Evolutionary conservation across 2,113 vertebrate species (phyloP).

Genomic region (Puntigrus tetrazona): DNA sequence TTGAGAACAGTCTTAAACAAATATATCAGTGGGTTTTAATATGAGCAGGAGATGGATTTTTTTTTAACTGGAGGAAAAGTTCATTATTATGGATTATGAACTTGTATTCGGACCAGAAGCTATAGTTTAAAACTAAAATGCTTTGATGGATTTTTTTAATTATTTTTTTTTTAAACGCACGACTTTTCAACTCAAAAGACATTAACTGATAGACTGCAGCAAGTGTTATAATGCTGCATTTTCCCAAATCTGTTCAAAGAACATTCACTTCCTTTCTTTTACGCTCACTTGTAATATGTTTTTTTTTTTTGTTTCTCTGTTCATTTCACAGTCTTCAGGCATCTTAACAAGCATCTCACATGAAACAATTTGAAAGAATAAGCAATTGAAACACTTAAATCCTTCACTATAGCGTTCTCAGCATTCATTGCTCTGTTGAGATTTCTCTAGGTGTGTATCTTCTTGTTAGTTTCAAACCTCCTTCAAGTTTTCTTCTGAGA

Average conservation of each 20-base stretch:
- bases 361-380: too few species aligned
- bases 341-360: too few species aligned
- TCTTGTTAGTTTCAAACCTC: conserved; percentile 3
- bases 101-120: not conserved
- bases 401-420: not conserved
- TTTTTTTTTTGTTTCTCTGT: too few species aligned
- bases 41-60: not conserved
- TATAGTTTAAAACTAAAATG: not conserved
- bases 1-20: not conserved
- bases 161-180: not conserved
- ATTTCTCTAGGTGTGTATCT: not conserved
- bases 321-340: too few species aligned
- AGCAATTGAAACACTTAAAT: not conserved
- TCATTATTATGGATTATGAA: not conserved
- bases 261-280: not conserved
- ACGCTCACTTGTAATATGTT: not conserved
- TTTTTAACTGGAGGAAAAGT: not conserved
- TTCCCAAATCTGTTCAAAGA: too few species aligned
- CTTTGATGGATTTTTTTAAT: too few species aligned
- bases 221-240: too few species aligned
- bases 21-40: not conserved
- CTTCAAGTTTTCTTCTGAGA: conserved; percentile 6
- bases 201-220: not conserved
- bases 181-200: not conserved
- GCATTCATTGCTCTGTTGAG: not conserved